These are phyloP conservation scores for Saxidomus purpurata DNA, from an alignment of 1,140 invertebrate genomes.

Conservation along the genomic window DNA sequence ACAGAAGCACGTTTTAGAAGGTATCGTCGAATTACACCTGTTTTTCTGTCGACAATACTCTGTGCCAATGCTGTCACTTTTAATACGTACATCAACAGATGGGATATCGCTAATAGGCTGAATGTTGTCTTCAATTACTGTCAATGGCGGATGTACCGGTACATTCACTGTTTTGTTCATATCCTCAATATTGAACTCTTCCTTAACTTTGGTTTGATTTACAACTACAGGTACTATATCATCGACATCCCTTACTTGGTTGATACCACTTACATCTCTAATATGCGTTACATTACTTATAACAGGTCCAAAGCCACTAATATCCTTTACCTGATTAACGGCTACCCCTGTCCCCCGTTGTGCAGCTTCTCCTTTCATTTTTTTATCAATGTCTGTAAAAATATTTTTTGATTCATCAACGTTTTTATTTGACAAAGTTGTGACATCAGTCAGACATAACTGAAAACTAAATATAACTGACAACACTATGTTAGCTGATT, in stretches of 20 bases:
- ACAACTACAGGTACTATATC: background rate
- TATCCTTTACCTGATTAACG: background rate
- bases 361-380: no score
- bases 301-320: background rate
- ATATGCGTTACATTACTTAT: background rate
- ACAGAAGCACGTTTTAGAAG: background rate
- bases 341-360: no score
- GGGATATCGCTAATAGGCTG: background rate
- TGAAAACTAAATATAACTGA: no score
- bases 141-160: background rate
- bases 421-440: no score
- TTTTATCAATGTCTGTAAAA: no score
- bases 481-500: no score
- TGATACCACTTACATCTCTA: background rate
- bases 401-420: no score
- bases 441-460: no score
- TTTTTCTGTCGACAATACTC: background rate
- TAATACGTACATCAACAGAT: background rate
- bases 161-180: background rate
- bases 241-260: background rate
- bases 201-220: background rate
- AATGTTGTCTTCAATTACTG: background rate
- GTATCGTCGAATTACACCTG: background rate
- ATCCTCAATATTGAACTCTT: background rate
- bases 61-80: background rate